These are phyloP conservation scores for Leptinotarsa texana DNA, from an alignment of 1,140 invertebrate species.

Conservation along the genomic window DNA sequence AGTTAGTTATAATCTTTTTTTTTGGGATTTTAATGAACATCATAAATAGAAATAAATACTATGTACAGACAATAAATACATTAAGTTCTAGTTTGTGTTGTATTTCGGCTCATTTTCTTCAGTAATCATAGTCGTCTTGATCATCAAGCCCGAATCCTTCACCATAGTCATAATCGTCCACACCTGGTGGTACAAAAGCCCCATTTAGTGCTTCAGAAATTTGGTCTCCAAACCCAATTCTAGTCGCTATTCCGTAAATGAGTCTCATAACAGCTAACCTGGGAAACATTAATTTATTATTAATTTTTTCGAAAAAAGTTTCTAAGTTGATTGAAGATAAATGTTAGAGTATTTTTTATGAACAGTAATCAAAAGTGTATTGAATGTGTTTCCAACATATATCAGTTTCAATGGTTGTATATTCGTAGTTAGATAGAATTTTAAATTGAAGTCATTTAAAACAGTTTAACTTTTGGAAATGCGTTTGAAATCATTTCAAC, in stretches of 20 bases:
- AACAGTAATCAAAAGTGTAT: too few species aligned
- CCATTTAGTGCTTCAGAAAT: constrained; percentile 56
- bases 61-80: constrained; percentile 6
- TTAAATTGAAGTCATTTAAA: too few species aligned
- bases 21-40: not conserved
- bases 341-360: too few species aligned
- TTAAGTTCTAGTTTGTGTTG: not conserved
- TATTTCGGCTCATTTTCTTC: not conserved
- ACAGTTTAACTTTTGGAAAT: too few species aligned
- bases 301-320: constrained; percentile 7
- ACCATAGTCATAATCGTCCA: constrained; percentile 49
- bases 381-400: too few species aligned
- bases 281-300: constrained; percentile 11
- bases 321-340: constrained; percentile 14
- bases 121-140: constrained; percentile 47
- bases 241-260: constrained; percentile 55
- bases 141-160: constrained; percentile 31
- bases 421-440: too few species aligned
- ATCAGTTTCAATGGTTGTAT: too few species aligned
- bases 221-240: constrained; percentile 54
- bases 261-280: constrained; percentile 55
- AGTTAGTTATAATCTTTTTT: too few species aligned
- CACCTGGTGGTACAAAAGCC: constrained; percentile 57
- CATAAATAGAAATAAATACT: constrained; percentile 20
- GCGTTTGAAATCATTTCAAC: too few species aligned